Evolutionary conservation across 92 coral and sea anemone species (phyloP).

Genomic region (Montipora capitata): DNA sequence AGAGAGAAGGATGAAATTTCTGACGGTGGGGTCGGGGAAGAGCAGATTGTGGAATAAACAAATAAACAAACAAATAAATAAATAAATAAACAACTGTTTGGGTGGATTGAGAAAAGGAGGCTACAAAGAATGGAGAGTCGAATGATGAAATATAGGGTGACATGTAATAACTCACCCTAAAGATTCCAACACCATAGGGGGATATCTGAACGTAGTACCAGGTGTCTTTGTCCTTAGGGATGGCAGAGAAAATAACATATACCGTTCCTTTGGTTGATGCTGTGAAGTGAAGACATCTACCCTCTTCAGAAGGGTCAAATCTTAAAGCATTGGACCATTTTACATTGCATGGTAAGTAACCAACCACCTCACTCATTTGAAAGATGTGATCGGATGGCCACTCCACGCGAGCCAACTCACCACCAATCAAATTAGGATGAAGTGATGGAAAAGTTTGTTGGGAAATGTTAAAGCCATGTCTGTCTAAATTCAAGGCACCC

Average conservation of each 20-base stretch:
- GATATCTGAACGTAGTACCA: constrained; percentile 59
- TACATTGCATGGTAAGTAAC: constrained; percentile 49
- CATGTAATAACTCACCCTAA: constrained; percentile 16
- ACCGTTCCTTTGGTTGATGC: constrained; percentile 42
- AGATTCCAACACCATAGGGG: constrained; percentile 12
- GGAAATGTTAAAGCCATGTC: constrained; percentile 11
- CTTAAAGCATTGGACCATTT: constrained; percentile 55
- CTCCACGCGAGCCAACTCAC: constrained; percentile 22
- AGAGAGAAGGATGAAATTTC: too few species aligned
- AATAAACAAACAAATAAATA: too few species aligned
- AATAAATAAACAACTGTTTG: too few species aligned
- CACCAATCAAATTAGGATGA: neutral
- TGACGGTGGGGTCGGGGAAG: too few species aligned
- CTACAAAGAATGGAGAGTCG: too few species aligned
- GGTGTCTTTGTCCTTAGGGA: constrained; percentile 27
- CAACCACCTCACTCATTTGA: constrained; percentile 3
- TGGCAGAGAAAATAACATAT: constrained; percentile 38
- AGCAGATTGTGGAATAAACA: too few species aligned
- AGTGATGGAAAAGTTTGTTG: constrained; percentile 6
- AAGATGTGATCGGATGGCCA: constrained; percentile 35
- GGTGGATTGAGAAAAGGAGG: too few species aligned
- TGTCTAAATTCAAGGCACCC: constrained; percentile 13
- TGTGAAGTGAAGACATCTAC: constrained; percentile 54
- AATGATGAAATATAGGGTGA: too few species aligned
- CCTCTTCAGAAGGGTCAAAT: constrained; percentile 41